Evolutionary conservation across 2,888 invertebrate species (phyloP).

Genomic region (Orthonevra nobilis): DNA sequence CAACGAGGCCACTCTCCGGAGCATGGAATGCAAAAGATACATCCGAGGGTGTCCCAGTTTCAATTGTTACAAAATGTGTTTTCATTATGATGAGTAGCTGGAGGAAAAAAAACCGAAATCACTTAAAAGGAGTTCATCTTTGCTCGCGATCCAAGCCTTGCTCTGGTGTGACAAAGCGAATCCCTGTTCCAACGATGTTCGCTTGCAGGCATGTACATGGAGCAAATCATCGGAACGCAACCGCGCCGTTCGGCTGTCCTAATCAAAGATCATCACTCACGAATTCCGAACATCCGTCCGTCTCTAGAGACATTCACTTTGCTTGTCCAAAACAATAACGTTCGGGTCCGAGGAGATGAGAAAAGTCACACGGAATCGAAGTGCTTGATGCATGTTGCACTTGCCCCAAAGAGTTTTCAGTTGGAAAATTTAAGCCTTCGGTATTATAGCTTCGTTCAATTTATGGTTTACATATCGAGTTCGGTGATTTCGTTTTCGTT

Average conservation of each 20-base stretch:
- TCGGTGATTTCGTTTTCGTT: conserved; percentile 28
- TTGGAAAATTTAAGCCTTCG: not conserved
- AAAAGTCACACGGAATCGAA: conserved; percentile 40
- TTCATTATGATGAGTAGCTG: conserved; percentile 61
- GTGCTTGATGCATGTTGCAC: conserved; percentile 36
- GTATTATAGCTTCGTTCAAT: conserved; percentile 24
- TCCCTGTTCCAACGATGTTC: conserved; percentile 19
- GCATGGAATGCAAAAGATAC: conserved; percentile 47
- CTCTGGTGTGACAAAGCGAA: conserved; percentile 60
- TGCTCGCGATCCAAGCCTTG: conserved; percentile 17
- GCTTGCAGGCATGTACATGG: conserved; percentile 4
- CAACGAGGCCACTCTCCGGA: conserved; percentile 4
- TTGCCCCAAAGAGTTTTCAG: conserved; percentile 39
- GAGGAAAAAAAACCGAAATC: conserved; percentile 34
- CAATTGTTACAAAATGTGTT: conserved; percentile 68
- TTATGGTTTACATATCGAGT: conserved; percentile 32
- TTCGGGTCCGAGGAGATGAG: conserved; percentile 24
- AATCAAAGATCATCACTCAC: conserved; percentile 70
- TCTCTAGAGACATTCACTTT: conserved; percentile 45
- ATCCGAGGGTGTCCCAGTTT: conserved; percentile 69
- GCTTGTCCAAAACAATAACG: conserved; percentile 43
- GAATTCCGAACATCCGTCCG: conserved; percentile 65
- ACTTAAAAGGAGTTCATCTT: conserved; percentile 68
- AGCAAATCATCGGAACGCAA: conserved; percentile 16
- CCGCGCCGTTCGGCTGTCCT: conserved; percentile 43